Base-by-base conservation (phyloP, 2,113 vertebrate species). In the Triplophysa dalaica region DNA sequence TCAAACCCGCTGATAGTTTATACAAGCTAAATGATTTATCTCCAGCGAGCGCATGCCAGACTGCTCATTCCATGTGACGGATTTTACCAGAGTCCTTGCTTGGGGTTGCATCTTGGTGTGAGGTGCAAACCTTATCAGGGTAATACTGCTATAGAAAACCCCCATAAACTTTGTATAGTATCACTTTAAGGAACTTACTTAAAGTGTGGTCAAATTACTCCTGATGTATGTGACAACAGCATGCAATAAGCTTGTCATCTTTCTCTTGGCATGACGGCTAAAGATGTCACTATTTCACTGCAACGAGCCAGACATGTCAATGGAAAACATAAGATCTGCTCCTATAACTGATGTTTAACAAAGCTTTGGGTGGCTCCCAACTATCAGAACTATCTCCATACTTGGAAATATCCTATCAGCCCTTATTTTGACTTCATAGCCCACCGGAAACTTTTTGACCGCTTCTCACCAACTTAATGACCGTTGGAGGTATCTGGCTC, bases 11-110 rank as follows among this genome's bases (percentile, higher is more conserved):
- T 94, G 94, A 94, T 93, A 93, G 92, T 91, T 94, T 93, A 92
- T 93, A 94, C 94, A 94, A 91, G 92, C 91, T 90, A 89, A 88
- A 91, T 94, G 94, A 95, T 95, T 95, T 94, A 95, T 95, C 93
- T 93, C 91, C 89, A 93, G 90, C 90, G 93, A 93, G 90, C 90
- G 93, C 91, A 88, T 91, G 92, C 92, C 92, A 93, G 93, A 94
- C 90, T 91, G 92, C 93, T 75, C 52, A 38, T 91, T 93, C 93
- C 92, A 93, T 93, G 93, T 95, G 94, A 95, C 92, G 92, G 92
- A 94, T 94, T 92, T 91, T 93, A 91, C 91, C 90, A 86, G 89
- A 91, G 80, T 89, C 91, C 84, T 90, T 79, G 90, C 78, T 67
- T 81, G 90, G 29, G 91, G 92, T 89, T 90, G 86, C 87, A 86